Conservation (phyloP, 2,888 invertebrate genomes). For the Hirtodrosophila confusa region DNA sequence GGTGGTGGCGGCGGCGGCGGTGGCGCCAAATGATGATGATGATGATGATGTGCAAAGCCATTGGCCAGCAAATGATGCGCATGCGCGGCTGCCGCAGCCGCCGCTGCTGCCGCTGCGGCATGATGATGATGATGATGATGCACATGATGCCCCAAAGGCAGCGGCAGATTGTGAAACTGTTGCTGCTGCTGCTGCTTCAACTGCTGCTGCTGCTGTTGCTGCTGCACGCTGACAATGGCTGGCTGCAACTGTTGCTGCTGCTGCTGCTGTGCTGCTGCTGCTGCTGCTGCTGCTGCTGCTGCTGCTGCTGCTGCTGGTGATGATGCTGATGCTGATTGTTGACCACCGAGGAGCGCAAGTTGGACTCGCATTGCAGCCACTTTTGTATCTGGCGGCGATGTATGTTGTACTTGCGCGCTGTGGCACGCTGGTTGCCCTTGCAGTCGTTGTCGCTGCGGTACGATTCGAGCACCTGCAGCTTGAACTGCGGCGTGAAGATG, state of each 20-base stretch:
- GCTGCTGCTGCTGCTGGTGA: slow-evolving; percentile 57
- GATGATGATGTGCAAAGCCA: slow-evolving; percentile 38
- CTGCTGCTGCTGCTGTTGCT: slow-evolving; percentile 17
- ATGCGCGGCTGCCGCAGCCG: slow-evolving; percentile 52
- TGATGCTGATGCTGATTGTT: slow-evolving; percentile 83
- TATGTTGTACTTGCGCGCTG: slow-evolving; percentile 95
- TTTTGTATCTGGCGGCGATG: slow-evolving; percentile 96
- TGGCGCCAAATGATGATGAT: slow-evolving; percentile 39
- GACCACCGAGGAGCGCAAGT: slow-evolving; percentile 89
- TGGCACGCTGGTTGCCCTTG: slow-evolving; percentile 94
- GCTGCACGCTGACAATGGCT: slow-evolving; percentile 14
- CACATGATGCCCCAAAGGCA: slow-evolving; percentile 59
- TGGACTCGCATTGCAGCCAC: slow-evolving; percentile 94
- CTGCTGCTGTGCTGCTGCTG: slow-evolving; percentile 31
- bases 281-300: slow-evolving; percentile 55
- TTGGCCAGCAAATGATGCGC: slow-evolving; percentile 52
- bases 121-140: slow-evolving; percentile 59
- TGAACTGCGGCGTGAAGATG: slow-evolving; percentile 95
- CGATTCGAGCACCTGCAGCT: slow-evolving; percentile 94
- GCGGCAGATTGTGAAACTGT: slow-evolving; percentile 60
- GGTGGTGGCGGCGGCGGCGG: slow-evolving; percentile 7
- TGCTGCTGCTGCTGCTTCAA: slow-evolving; percentile 31
- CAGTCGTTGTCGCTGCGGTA: slow-evolving; percentile 94
- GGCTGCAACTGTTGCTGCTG: slow-evolving; percentile 38
- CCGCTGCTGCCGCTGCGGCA: slow-evolving; percentile 53